phyloP scores from a whole-genome alignment of 2,797 vertebrate genomes.

The Gymnoscopelus microlampas region DNA sequence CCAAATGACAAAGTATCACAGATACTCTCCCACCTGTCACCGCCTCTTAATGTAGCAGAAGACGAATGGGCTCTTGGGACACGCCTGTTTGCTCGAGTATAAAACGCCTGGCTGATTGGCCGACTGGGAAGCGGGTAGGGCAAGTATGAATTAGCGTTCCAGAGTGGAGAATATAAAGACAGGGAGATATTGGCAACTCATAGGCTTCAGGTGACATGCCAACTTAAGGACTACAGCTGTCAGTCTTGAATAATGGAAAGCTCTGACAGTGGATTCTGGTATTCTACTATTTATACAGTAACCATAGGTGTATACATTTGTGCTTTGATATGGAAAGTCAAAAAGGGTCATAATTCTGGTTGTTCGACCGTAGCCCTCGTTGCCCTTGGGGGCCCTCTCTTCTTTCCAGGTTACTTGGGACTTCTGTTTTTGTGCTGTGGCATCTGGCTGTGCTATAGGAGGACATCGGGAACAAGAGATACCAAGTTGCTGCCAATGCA shows the following conservation, averaged over 20 bases:
- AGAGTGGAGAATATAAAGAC: neutral
- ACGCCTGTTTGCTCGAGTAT: slow-evolving; percentile 13
- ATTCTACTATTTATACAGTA: neutral
- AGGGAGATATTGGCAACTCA: neutral
- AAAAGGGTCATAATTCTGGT: neutral
- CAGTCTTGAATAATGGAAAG: slow-evolving; percentile 25
- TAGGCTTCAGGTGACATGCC: neutral
- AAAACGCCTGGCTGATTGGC: slow-evolving; percentile 4
- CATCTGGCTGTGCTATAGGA: slow-evolving; percentile 28
- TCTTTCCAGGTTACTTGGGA: slow-evolving; percentile 5
- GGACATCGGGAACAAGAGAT: neutral
- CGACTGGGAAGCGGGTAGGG: neutral
- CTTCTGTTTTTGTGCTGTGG: slow-evolving; percentile 21
- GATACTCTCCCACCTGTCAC: neutral
- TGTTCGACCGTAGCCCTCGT: slow-evolving; percentile 13
- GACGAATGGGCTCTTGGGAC: neutral
- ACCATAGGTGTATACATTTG: neutral
- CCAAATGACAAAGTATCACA: neutral
- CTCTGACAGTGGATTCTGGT: slow-evolving; percentile 2
- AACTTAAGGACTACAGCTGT: neutral
- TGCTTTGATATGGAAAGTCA: neutral
- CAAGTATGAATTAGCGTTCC: neutral
- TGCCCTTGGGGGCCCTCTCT: slow-evolving; percentile 20
- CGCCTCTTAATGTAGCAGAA: neutral
- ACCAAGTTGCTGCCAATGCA: slow-evolving; percentile 23